Evolutionary conservation across 2,888 invertebrate species (phyloP).

Genomic region (Pherbina coryleti): DNA sequence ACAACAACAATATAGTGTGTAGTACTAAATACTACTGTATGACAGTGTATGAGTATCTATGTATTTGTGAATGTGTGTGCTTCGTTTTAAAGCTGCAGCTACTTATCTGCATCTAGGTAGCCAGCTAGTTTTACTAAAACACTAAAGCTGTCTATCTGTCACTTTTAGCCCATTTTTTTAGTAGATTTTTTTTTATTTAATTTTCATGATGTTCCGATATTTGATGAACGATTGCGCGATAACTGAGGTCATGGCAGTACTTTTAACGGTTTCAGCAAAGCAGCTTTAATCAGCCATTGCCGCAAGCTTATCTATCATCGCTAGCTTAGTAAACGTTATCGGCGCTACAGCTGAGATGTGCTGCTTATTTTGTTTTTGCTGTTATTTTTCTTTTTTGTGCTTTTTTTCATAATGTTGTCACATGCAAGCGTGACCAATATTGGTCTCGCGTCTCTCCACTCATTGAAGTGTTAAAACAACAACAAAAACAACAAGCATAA

Average conservation of each 20-base stretch:
- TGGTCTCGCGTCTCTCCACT: not conserved
- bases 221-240: no score
- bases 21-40: not conserved
- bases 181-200: no score
- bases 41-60: not conserved
- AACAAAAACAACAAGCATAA: not conserved
- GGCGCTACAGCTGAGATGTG: no score
- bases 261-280: not conserved
- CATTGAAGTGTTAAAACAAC: constrained; percentile 3
- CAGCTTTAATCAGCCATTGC: constrained; percentile 13
- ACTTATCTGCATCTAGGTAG: no score
- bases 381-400: no score
- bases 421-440: constrained; percentile 5
- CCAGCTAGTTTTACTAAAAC: no score
- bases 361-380: not conserved
- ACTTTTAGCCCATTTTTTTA: no score
- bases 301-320: not conserved
- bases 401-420: not conserved
- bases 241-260: no score
- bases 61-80: not conserved
- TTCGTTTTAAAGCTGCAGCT: no score
- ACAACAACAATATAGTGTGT: not conserved
- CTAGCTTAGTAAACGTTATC: no score
- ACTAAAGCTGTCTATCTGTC: no score
- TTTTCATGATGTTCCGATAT: no score